Base-by-base conservation (phyloP, 1,140 invertebrate species). In the Dryas iulia region DNA sequence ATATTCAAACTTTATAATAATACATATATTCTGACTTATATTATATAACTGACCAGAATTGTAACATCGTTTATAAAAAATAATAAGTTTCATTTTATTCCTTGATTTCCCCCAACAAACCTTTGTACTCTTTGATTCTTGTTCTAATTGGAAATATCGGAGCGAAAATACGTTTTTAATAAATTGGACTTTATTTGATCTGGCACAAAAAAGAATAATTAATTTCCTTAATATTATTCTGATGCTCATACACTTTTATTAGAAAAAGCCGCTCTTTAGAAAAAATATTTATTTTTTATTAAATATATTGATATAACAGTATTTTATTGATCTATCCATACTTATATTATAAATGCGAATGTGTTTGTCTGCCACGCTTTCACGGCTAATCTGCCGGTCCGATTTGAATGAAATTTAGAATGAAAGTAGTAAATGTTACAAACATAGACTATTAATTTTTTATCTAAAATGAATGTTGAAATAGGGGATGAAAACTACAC, bases 101-200 rank as follows among this genome's bases (percentile, higher is more conserved):
- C 39, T 21, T 47, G 39, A 47, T 47, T 47, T 47, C 7, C 39
- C 21, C 39, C 14, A 47, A 47, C 18, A 47, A 47, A 47, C 39
- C 39, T 47, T 47, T 47, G 39, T 47, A 21, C 39, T 47, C 39
- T 47, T 47, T 47, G 39, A 47, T 47, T 10, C 39, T 47, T 47
- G 18, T 47, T 47, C 39, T 47, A 47, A 47, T 47, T 47, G 39
- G 39, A 47, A 47, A 47, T 47, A 47, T 47, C 39, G 39, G 39
- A 47, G 18, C 39, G 39, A 47, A 47, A 47, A 47, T 47, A 18
- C 39, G 39, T 47, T 47, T 47, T 47, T 47, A 47, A 47, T 47
- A 47, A 47, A 47, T 47, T 47, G 39, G 18, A 21, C 39, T 47
- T 47, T 47, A 47, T 47, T 47, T 47, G 39, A 47, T 47, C 39